Evolutionary conservation across 2,797 vertebrate genomes (phyloP).

Genomic region (Mormyrops attenuatus): DNA sequence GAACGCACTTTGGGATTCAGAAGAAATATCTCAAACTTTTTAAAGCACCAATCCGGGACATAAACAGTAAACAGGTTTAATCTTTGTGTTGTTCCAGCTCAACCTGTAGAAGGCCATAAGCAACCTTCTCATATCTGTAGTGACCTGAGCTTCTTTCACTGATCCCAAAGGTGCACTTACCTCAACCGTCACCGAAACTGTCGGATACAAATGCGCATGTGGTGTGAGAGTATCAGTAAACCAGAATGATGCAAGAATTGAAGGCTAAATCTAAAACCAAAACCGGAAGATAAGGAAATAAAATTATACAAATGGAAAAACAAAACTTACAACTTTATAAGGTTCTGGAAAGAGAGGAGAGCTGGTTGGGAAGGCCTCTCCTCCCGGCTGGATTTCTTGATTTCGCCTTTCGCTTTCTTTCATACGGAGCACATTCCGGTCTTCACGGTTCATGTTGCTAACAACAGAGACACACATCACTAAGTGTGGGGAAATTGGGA

Average conservation of each 20-base stretch:
- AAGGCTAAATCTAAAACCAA: conserved; percentile 5
- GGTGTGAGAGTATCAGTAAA: not conserved
- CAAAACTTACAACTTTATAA: conserved; percentile 95
- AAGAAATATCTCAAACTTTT: not conserved
- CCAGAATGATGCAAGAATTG: conserved; percentile 20
- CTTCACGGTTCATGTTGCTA: conserved; percentile 99
- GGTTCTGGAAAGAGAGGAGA: conserved; percentile 98
- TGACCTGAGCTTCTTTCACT: not conserved
- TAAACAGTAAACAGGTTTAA: not conserved
- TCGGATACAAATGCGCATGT: not conserved
- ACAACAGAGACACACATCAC: conserved; percentile 56
- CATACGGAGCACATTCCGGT: conserved; percentile 99
- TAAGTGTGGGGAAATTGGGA: conserved; percentile 38
- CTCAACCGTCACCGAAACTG: conserved; percentile 25
- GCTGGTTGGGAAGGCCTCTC: conserved; percentile 94
- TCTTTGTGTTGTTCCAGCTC: not conserved
- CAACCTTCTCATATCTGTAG: not conserved
- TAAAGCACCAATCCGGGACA: not conserved
- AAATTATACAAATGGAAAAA: conserved; percentile 32
- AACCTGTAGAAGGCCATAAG: not conserved
- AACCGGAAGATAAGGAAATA: conserved; percentile 13
- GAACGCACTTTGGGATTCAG: not conserved
- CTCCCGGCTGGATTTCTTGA: conserved; percentile 98
- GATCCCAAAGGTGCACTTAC: conserved; percentile 23
- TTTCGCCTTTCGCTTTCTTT: conserved; percentile 99